A percentile compares a stretch with the other conserved stretches of the same genome.
These are phyloP conservation scores for Bergia sp. DNA, from an alignment of 92 coral and sea anemone species.

Conservation along the genomic window DNA sequence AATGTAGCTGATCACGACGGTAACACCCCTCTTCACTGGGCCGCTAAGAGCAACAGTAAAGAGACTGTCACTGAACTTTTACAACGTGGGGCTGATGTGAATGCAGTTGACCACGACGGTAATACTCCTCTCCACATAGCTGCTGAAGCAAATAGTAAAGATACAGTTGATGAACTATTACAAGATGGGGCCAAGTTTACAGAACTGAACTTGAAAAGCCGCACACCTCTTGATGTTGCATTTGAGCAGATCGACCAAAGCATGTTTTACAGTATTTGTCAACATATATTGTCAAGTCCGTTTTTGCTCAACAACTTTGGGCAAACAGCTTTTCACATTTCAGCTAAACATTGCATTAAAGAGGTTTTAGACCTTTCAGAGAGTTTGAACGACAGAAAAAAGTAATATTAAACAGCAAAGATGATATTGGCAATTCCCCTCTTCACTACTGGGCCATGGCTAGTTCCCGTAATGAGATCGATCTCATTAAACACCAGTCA, in stretches of 20 bases:
- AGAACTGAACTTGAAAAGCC: neutral
- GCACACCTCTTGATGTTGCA: neutral
- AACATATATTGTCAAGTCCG: neutral
- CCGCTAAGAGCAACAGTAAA: too few species aligned
- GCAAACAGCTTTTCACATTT: neutral
- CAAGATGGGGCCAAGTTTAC: neutral
- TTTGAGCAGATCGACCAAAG: neutral
- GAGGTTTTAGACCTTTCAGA: neutral
- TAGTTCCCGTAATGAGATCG: neutral
- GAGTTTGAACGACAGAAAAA: neutral
- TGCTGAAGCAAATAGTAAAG: too few species aligned
- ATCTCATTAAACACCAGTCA: neutral
- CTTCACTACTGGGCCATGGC: neutral
- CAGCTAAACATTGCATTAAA: neutral
- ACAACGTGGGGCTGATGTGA: too few species aligned
- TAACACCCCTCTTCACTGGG: too few species aligned
- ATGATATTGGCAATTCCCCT: neutral
- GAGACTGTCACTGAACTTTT: too few species aligned
- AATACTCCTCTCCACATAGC: too few species aligned
- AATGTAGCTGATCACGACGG: too few species aligned
- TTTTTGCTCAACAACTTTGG: neutral
- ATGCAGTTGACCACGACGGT: too few species aligned
- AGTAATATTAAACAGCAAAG: neutral
- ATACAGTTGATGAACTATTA: neutral
- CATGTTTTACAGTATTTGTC: neutral